Conservation (phyloP, 2,888 invertebrate genomes). For the Creontiades dilutus region DNA sequence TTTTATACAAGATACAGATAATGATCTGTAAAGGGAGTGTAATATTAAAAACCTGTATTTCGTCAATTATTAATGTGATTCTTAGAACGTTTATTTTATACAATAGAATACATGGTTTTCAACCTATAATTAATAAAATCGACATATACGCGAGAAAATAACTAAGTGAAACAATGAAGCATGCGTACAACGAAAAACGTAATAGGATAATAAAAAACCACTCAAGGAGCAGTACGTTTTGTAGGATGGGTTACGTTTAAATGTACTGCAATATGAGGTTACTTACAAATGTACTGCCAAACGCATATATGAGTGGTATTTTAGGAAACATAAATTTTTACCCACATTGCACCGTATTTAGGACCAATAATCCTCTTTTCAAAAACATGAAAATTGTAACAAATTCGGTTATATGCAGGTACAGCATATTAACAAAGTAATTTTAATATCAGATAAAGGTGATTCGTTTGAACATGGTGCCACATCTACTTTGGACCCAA, state of each 20-base stretch:
- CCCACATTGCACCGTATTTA: no score
- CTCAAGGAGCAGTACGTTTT: conserved; percentile 13
- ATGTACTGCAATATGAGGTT: neutral
- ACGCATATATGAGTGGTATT: neutral
- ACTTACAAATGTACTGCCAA: neutral
- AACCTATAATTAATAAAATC: conserved; percentile 12
- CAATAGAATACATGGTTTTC: conserved; percentile 41
- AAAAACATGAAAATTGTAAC: no score
- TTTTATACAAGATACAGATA: neutral
- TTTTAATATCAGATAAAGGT: no score
- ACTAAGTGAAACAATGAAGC: neutral
- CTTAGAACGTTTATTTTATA: neutral
- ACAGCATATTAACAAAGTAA: no score
- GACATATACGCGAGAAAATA: neutral
- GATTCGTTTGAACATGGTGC: no score
- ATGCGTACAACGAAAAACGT: neutral
- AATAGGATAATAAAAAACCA: neutral
- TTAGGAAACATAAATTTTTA: neutral
- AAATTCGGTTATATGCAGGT: no score
- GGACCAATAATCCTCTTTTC: no score
- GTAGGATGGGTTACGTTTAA: neutral
- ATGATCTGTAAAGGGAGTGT: neutral
- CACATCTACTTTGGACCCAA: no score
- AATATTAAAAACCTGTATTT: neutral
- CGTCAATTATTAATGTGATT: neutral